Conservation (phyloP, 1,140 invertebrate species). For the Leptopilina boulardi region DNA sequence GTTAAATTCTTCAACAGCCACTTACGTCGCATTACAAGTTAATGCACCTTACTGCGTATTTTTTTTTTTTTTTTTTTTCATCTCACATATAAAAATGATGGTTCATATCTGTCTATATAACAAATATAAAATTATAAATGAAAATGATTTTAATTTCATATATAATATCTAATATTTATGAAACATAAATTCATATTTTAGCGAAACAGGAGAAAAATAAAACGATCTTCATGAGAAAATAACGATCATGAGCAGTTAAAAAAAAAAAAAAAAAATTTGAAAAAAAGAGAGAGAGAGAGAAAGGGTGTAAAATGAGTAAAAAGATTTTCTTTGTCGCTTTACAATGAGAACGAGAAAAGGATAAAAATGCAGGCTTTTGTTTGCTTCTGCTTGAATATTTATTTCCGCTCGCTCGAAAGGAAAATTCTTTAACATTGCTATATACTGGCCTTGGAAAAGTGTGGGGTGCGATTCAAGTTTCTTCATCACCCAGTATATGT, state of each 20-base stretch:
- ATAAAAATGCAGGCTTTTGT: slow-evolving; percentile 23
- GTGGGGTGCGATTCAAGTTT: slow-evolving; percentile 54
- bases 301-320: background rate
- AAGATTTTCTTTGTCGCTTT: background rate
- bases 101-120: too few species aligned
- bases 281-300: background rate
- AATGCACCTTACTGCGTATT: background rate
- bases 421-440: slow-evolving; percentile 16
- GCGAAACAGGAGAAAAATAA: background rate
- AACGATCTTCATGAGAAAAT: background rate
- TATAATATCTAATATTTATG: too few species aligned
- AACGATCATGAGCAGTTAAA: background rate
- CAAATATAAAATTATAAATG: background rate
- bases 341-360: slow-evolving; percentile 37
- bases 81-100: too few species aligned
- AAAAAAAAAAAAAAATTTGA: background rate
- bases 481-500: slow-evolving; percentile 61
- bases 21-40: background rate
- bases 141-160: background rate
- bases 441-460: slow-evolving; percentile 16
- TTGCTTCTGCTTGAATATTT: slow-evolving; percentile 28
- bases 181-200: too few species aligned
- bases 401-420: slow-evolving; percentile 15
- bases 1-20: background rate
- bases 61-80: background rate